Conservation (phyloP, 2,113 vertebrate genomes). For the Gambusia holbrooki region DNA sequence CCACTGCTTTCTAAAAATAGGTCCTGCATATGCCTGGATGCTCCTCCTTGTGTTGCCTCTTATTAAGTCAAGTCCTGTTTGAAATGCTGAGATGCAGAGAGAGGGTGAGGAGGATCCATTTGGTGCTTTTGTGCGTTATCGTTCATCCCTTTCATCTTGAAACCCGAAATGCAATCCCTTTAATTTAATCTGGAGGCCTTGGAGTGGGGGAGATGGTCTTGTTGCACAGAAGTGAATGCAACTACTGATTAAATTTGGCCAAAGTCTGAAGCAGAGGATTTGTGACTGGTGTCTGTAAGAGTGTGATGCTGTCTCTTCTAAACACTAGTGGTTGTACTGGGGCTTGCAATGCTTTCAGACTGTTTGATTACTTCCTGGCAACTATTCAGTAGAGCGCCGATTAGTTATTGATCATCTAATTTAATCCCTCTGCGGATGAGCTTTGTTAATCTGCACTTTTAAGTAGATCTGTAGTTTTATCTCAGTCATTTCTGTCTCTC, state of each 20-base stretch:
- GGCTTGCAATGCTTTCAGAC: neutral
- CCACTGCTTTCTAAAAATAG: slow-evolving; percentile 68
- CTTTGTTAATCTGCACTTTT: slow-evolving; percentile 7
- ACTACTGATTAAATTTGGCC: slow-evolving; percentile 57
- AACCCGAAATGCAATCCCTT: slow-evolving; percentile 65
- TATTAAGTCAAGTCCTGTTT: slow-evolving; percentile 65
- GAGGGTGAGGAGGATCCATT: slow-evolving; percentile 52
- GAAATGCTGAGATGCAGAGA: slow-evolving; percentile 53
- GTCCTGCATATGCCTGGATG: slow-evolving; percentile 58
- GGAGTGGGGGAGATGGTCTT: slow-evolving; percentile 37
- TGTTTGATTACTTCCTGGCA: slow-evolving; percentile 22
- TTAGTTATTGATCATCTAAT: slow-evolving; percentile 33
- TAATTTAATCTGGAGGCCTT: slow-evolving; percentile 68
- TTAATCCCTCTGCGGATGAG: neutral
- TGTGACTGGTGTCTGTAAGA: slow-evolving; percentile 18
- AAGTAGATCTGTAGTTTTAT: slow-evolving; percentile 5
- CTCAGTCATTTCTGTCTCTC: neutral
- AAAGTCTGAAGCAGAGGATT: slow-evolving; percentile 32
- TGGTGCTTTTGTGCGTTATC: slow-evolving; percentile 50
- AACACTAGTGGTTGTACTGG: neutral
- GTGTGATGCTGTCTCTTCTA: slow-evolving; percentile 16
- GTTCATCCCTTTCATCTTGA: slow-evolving; percentile 51
- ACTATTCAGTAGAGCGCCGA: slow-evolving; percentile 10
- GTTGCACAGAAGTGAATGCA: slow-evolving; percentile 35
- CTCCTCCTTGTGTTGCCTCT: slow-evolving; percentile 62